Evolutionary conservation across 2,797 vertebrate genomes (phyloP), one percentile per base, ranked within the genome.

Genomic region (Xiphophorus birchmanni): DNA sequence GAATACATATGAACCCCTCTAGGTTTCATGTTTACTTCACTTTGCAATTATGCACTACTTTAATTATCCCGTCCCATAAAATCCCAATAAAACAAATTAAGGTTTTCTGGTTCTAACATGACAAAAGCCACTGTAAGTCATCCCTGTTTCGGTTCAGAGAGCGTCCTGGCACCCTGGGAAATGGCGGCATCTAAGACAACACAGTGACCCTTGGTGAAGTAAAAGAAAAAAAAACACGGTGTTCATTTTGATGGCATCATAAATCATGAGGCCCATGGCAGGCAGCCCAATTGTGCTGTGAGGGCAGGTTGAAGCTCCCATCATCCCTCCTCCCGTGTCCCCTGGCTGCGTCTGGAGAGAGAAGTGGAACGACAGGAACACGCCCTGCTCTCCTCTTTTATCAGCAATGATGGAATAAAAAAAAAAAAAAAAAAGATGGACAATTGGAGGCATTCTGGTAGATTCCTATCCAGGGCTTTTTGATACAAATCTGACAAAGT

Each of bases 181-280:
- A 92, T 86, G 90, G 87, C 88, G 86, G 90, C 89, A 76, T 91
- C 90, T 87, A 84, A 90, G 91, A 90, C 92, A 89, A 91, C 88
- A 89, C 88, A 18, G 87, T 92, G 93, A 95, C 94, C 94, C 91
- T 86, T 88, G 88, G 87, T 91, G 90, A 89, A 87, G 91, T 83
- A 81, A 82, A 65, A 82, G 73, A 82, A 69, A 82, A 89, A 90
- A 75, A 76, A 79, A 75, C 80, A 79, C 84, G 80, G 88, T 90
- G 89, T 92, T 88, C 60, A 42, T 81, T 91, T 91, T 93, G 94
- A 94, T 86, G 90, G 90, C 88, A 91, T 94, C 92, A 93, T 95
- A 94, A 95, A 94, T 95, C 94, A 95, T 5, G 21, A 71, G 73
- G 88, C 91, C 83, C 77, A 37, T 93, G 92, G 91, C 92, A 93